phyloP scores from a whole-genome alignment of 2,888 invertebrate species.

The Ennomos fuscantarius region DNA sequence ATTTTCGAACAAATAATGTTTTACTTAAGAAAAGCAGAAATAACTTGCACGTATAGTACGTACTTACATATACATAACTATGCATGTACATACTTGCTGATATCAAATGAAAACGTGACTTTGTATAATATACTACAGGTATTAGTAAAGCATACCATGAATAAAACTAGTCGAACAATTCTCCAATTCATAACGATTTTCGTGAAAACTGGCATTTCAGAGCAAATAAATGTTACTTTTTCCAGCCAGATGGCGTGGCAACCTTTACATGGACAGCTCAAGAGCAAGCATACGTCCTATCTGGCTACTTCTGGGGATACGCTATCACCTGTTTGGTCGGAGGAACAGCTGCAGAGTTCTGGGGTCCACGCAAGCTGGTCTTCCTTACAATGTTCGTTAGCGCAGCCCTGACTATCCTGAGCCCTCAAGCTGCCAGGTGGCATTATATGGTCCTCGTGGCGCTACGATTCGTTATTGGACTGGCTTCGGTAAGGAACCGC shows the following conservation, averaged over 20 bases:
- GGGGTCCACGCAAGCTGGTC: conserved; percentile 86
- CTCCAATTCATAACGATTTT: too few species aligned
- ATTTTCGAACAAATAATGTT: too few species aligned
- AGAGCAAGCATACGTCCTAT: conserved; percentile 87
- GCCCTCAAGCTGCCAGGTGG: conserved; percentile 85
- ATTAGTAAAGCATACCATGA: too few species aligned
- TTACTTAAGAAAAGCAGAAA: too few species aligned
- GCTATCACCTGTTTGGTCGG: conserved; percentile 86
- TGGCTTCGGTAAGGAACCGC: conserved; percentile 84
- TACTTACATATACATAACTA: too few species aligned
- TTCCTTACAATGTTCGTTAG: conserved; percentile 83
- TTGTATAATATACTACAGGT: too few species aligned
- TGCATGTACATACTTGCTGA: too few species aligned
- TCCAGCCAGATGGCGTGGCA: conserved; percentile 69
- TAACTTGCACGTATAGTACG: too few species aligned
- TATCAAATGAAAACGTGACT: too few species aligned
- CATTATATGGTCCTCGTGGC: conserved; percentile 85
- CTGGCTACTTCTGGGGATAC: conserved; percentile 85
- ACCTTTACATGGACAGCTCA: conserved; percentile 85
- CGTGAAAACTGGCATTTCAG: too few species aligned
- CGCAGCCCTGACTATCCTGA: conserved; percentile 85
- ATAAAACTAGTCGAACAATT: too few species aligned
- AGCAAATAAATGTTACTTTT: conserved; percentile 14
- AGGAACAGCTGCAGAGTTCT: conserved; percentile 87
- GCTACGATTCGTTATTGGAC: conserved; percentile 85